Evolutionary conservation across 2,797 vertebrate genomes (phyloP), one percentile per base, ranked within the genome.

Genomic region (Falco novaeseelandiae): DNA sequence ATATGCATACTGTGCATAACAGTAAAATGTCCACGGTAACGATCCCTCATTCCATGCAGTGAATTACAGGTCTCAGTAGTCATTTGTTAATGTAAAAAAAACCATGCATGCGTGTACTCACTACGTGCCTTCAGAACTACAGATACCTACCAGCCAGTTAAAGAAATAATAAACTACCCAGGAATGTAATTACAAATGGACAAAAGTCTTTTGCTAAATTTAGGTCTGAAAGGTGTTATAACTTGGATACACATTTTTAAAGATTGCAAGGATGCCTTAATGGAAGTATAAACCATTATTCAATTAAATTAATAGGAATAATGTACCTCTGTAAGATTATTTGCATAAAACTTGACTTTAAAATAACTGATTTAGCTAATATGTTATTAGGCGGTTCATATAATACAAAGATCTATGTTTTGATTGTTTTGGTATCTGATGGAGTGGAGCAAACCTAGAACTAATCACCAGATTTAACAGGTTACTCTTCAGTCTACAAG

Each of bases 241-340:
- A 77, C 25, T 52, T 52, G 29, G 36, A 40, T 69, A 49, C 0
- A 34, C 7, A 44, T 72, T 86, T 83, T 83, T 67, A 49, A 85
- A 89, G 74, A 83, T 0, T 65, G 36, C 34, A 49, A 94, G 54
- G 78, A 87, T n/a, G 42, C 46, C 83, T 91, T 81, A 57, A 90
- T 83, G 57, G 63, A 83, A 96, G 42, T 20, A 52, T 51, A 85
- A 94, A 89, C 30, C 54, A 69, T 74, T 74, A 36, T 14, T 62
- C 27, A 52, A 5, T 26, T 30, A 83, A 11, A 10, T 71, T 11
- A 94, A 97, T 92, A 97, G 94, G 92, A 97, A 97, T 83, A 95
- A 93, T 81, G 76, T 81, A 96, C 94, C 95, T 97, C 96, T 97
- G 93, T 82, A 96, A 97, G 93, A 94, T 92, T 59, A 88, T 49